A percentile compares a stretch with the other conserved stretches of the same genome.
Evolutionary conservation across 2,797 vertebrate genomes (phyloP).

Genomic region (Acanthurus lineatus): DNA sequence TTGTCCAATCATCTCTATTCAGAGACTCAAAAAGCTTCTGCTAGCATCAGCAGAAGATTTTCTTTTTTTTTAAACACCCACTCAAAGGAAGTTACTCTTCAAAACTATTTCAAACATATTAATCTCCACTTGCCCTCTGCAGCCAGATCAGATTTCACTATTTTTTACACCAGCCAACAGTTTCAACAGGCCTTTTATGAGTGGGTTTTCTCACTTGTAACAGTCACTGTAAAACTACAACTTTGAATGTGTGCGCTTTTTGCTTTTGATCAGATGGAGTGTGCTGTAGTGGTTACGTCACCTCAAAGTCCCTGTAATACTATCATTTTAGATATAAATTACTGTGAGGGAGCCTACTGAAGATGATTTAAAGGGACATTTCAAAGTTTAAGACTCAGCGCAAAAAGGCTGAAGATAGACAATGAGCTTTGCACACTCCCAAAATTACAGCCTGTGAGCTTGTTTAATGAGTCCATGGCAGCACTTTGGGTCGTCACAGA

Average conservation of each 20-base stretch:
- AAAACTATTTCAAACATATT: constrained; percentile 70
- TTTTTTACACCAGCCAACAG: constrained; percentile 59
- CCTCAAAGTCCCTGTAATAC: constrained; percentile 50
- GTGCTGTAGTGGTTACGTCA: constrained; percentile 48
- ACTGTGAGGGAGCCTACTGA: constrained; percentile 26
- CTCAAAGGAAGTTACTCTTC: constrained; percentile 72
- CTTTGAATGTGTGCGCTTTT: constrained; percentile 47
- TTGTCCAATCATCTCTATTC: constrained; percentile 80
- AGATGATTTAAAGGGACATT: constrained; percentile 68
- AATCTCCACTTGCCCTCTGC: constrained; percentile 68
- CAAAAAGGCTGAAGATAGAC: constrained; percentile 48
- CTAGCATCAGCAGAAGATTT: constrained; percentile 55
- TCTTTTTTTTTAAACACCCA: constrained; percentile 62
- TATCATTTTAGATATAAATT: constrained; percentile 68
- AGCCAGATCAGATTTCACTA: constrained; percentile 68
- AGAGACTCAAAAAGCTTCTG: constrained; percentile 72
- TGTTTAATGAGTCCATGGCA: constrained; percentile 67
- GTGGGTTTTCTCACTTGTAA: constrained; percentile 52
- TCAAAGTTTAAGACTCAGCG: constrained; percentile 45
- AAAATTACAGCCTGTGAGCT: constrained; percentile 58
- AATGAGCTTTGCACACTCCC: constrained; percentile 16
- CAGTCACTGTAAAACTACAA: constrained; percentile 53
- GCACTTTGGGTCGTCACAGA: constrained; percentile 32
- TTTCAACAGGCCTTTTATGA: constrained; percentile 65
- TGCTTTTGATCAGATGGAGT: constrained; percentile 64